A percentile compares a stretch with the other conserved stretches of the same genome.
These are phyloP conservation scores for Thalassophryne amazonica DNA, from an alignment of 2,797 vertebrate species.

Conservation along the genomic window DNA sequence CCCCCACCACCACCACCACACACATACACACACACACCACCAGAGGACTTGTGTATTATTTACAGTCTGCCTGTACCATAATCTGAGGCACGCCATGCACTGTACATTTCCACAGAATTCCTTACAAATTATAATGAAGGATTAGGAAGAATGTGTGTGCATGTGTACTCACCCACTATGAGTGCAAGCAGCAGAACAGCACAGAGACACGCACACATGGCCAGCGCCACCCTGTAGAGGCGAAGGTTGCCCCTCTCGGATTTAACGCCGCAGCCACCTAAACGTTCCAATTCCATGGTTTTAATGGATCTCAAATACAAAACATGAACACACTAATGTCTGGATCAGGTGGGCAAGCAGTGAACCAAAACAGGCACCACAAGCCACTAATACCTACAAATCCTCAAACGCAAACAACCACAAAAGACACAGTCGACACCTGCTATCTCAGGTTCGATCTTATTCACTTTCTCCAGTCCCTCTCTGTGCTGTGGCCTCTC, in stretches of 20 bases:
- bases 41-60: too few species aligned
- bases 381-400: background rate
- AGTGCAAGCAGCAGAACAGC: conserved; percentile 66
- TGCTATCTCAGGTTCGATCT: too few species aligned
- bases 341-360: background rate
- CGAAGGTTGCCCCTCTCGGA: conserved; percentile 57
- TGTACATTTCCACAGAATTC: conserved; percentile 15
- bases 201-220: conserved; percentile 75
- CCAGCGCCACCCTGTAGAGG: conserved; percentile 81
- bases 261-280: conserved; percentile 61
- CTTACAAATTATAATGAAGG: conserved; percentile 52
- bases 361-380: background rate
- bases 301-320: conserved; percentile 6
- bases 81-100: conserved; percentile 16
- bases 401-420: background rate
- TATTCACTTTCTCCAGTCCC: background rate
- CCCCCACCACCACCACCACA: conserved; percentile 5
- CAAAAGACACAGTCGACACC: too few species aligned
- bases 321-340: background rate
- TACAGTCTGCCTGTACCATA: conserved; percentile 36
- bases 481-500: conserved; percentile 23
- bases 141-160: conserved; percentile 3
- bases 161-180: conserved; percentile 76
- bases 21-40: too few species aligned
- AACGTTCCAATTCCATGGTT: conserved; percentile 74